phyloP scores from a whole-genome alignment of 2,888 invertebrate species.

The Schizaphis graminum region DNA sequence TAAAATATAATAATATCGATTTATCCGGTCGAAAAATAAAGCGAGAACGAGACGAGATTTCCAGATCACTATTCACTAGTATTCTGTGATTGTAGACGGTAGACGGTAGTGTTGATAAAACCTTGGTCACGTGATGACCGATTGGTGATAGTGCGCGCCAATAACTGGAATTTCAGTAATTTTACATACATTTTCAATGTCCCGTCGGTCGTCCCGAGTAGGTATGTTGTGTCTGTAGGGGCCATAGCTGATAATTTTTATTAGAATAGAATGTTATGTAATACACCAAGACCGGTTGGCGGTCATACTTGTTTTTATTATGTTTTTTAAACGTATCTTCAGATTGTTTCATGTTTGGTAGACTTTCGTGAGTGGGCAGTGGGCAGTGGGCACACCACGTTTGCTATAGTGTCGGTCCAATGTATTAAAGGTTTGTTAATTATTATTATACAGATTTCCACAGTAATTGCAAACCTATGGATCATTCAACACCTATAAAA shows the following conservation, averaged over 20 bases:
- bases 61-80: background rate
- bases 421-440: background rate
- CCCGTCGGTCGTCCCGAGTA: background rate
- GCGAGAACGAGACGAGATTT: background rate
- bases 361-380: background rate
- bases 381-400: background rate
- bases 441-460: background rate
- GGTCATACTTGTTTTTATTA: background rate
- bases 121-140: background rate
- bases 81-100: background rate
- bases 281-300: background rate
- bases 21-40: background rate
- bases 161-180: constrained; percentile 15
- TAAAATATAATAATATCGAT: background rate
- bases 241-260: background rate
- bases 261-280: background rate
- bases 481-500: constrained; percentile 41
- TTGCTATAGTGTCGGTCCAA: background rate
- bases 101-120: constrained; percentile 14
- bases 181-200: background rate
- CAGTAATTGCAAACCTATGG: constrained; percentile 26
- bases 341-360: background rate
- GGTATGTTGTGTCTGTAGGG: background rate
- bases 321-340: background rate
- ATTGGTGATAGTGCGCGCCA: constrained; percentile 18